Evolutionary conservation across 2,113 vertebrate genomes (phyloP).

Genomic region (Panthera uncia): DNA sequence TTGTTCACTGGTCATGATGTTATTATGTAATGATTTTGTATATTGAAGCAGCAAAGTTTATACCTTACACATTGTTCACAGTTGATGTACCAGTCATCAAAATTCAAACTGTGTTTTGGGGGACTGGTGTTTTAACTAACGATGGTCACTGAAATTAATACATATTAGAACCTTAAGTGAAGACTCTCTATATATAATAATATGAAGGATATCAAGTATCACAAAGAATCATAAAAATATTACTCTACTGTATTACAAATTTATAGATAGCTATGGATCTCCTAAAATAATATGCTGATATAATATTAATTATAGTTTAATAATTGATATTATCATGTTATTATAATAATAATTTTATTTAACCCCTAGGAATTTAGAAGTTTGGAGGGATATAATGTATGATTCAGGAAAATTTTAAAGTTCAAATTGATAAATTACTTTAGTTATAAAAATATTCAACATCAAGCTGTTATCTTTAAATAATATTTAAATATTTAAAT

Average conservation of each 20-base stretch:
- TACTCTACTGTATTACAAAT: background rate
- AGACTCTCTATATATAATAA: background rate
- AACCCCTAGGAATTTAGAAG: background rate
- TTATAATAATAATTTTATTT: slow-evolving; percentile 1
- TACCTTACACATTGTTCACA: background rate
- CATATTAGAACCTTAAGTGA: background rate
- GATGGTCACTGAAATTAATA: background rate
- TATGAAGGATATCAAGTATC: background rate
- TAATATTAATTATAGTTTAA: background rate
- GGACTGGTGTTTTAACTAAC: background rate
- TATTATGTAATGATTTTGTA: background rate
- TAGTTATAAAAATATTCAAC: background rate
- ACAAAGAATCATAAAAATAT: slow-evolving; percentile 8
- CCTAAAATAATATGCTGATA: background rate
- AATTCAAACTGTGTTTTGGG: background rate
- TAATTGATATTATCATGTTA: background rate
- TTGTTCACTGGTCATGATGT: background rate
- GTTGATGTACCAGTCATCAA: background rate
- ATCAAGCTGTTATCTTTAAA: background rate
- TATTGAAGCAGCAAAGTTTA: background rate
- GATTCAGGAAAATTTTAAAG: background rate
- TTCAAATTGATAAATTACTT: background rate
- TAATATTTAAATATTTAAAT: too few species aligned
- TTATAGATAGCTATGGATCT: background rate
- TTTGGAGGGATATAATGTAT: background rate